Evolutionary conservation across 2,888 invertebrate species (phyloP), one percentile per base, ranked within the genome.

Genomic region (Apamea anceps): DNA sequence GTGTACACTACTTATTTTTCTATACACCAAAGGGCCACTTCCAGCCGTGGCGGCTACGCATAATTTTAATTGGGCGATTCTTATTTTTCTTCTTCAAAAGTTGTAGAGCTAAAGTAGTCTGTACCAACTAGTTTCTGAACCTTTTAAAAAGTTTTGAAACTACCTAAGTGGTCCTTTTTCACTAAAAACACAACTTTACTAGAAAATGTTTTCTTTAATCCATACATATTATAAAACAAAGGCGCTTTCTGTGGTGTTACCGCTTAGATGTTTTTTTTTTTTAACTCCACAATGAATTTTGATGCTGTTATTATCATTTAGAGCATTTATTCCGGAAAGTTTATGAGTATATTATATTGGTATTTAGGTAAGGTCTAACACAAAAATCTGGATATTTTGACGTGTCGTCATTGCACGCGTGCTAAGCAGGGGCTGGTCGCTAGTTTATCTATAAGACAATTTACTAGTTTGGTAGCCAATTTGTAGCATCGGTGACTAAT

Each of bases 131-230:
- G 21, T 83, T 57, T 42, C 25, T 10, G 28, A 75, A 65, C 57
- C 25, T 82, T 82, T 76, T 66, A 76, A 60, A 57, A 79, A 25
- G 28, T 62, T 81, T 18, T 12, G 63, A 79, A 51, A 75, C 75
- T 75, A 37, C 75, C 21, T 15, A 25, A 25, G 21, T 32, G 10
- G 48, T 72, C 18, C 18, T 60, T n/a, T 60, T 62, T 37, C n/a
- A 65, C 45, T 57, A 32, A 42, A 80, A 37, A 48, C 60, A 18
- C 21, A 12, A 8, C 10, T 37, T 42, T 77, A 7, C 18, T 28
- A 54, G 13, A 73, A 82, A 83, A 51, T 0, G 32, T 57, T 54
- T 65, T 65, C 28, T 21, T 51, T 45, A 28, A 66, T 66, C 25
- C 13, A 15, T 25, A 4, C 7, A 3, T 37, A 12, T 13, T 13